Percentiles rank a stretch among this genome's conserved stretches.
Conservation (phyloP, 2,113 vertebrate species). For the Micronisus gabar region DNA sequence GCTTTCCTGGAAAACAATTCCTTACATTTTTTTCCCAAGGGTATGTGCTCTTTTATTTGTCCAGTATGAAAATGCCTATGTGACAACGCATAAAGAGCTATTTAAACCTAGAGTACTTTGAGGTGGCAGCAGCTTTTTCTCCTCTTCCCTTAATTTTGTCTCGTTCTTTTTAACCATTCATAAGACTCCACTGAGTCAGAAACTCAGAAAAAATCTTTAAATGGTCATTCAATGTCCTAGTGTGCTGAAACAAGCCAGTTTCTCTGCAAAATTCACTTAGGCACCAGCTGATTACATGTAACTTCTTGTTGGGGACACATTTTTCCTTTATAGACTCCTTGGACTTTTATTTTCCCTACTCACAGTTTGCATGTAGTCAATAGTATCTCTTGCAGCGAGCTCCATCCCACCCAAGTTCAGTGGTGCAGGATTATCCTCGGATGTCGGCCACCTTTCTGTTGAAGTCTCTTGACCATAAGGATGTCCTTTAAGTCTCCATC, state of each 20-base stretch:
- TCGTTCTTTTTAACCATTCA: neutral
- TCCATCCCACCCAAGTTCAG: neutral
- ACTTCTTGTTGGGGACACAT: neutral
- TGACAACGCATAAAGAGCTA: neutral
- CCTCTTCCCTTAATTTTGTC: neutral
- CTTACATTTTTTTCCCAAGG: conserved; percentile 2
- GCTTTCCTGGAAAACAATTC: conserved; percentile 29
- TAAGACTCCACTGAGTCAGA: neutral
- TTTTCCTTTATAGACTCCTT: neutral
- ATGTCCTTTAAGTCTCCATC: neutral
- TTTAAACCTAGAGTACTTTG: neutral
- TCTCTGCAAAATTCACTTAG: neutral
- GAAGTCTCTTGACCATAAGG: neutral
- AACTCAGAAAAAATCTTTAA: neutral
- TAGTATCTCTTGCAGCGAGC: neutral
- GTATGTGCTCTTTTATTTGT: neutral
- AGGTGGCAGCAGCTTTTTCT: neutral
- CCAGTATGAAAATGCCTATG: neutral
- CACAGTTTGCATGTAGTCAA: neutral
- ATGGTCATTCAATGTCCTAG: neutral
- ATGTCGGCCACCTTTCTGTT: neutral
- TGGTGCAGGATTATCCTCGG: neutral
- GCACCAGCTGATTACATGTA: neutral
- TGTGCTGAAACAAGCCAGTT: neutral
- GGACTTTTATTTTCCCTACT: neutral